A percentile compares a stretch with the other conserved stretches of the same genome.
These are phyloP conservation scores for Puffinus mauretanicus DNA, from an alignment of 2,113 vertebrate species.

Conservation along the genomic window DNA sequence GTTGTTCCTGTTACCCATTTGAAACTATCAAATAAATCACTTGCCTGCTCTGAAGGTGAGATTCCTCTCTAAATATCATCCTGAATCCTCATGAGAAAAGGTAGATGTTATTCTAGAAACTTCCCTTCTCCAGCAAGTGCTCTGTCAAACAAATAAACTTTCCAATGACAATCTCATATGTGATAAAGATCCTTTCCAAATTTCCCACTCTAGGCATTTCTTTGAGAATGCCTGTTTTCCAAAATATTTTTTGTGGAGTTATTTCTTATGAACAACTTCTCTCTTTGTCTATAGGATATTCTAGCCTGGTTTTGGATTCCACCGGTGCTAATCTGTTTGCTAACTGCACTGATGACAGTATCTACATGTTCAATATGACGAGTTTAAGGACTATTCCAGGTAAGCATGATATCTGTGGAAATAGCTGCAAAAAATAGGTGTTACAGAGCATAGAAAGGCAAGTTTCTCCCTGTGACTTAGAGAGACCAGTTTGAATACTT, in stretches of 20 bases:
- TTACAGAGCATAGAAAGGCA: background rate
- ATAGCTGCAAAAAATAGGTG: background rate
- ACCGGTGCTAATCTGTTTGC: slow-evolving; percentile 85
- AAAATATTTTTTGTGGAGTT: background rate
- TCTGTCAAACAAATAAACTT: background rate
- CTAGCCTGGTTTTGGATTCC: slow-evolving; percentile 90
- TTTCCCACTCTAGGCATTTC: background rate
- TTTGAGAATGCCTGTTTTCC: background rate
- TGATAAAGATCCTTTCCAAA: background rate
- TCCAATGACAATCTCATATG: background rate
- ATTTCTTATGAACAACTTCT: background rate
- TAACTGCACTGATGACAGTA: slow-evolving; percentile 93
- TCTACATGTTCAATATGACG: slow-evolving; percentile 92
- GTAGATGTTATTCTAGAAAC: background rate
- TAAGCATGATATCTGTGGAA: slow-evolving; percentile 45
- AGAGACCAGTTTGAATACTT: background rate
- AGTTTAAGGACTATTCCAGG: slow-evolving; percentile 86
- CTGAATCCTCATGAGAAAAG: background rate
- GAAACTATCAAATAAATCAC: background rate
- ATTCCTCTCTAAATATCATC: background rate
- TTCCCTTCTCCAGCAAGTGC: background rate
- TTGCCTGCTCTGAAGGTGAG: background rate
- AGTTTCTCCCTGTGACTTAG: background rate
- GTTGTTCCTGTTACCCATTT: background rate
- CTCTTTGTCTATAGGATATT: slow-evolving; percentile 82